These are phyloP conservation scores for Clarias pachynema DNA, from an alignment of 2,797 vertebrate genomes.

Conservation along the genomic window DNA sequence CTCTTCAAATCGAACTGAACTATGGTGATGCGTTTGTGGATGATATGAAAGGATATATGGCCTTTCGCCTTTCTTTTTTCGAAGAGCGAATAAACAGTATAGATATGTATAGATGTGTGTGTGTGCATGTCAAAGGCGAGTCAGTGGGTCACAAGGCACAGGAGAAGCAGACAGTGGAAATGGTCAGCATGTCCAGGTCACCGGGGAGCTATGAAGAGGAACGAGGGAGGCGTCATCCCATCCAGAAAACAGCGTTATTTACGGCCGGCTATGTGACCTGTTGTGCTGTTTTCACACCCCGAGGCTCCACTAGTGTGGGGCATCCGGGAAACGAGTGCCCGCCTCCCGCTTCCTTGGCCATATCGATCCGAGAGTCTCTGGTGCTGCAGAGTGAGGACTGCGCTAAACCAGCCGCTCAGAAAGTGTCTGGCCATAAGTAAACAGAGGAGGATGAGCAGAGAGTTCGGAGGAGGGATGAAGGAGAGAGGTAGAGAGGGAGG, in stretches of 20 bases:
- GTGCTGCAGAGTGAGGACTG: slow-evolving; percentile 29
- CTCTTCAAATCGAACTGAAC: not conserved
- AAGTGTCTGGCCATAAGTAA: slow-evolving; percentile 6
- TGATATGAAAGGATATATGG: not conserved
- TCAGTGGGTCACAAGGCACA: slow-evolving; percentile 45
- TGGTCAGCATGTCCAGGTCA: slow-evolving; percentile 57
- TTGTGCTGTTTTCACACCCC: slow-evolving; percentile 1
- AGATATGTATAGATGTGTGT: not conserved
- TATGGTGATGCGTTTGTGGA: too few species aligned
- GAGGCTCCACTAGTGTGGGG: not conserved
- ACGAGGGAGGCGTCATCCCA: slow-evolving; percentile 28
- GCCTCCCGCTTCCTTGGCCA: slow-evolving; percentile 41
- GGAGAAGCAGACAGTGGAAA: slow-evolving; percentile 53
- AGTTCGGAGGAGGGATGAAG: slow-evolving; percentile 28
- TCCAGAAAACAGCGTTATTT: slow-evolving; percentile 47
- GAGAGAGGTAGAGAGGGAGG: slow-evolving; percentile 27
- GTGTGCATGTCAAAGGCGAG: slow-evolving; percentile 13
- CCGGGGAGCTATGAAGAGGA: slow-evolving; percentile 28
- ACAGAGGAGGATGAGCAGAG: slow-evolving; percentile 36
- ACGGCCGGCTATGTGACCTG: slow-evolving; percentile 20
- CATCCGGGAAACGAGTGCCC: slow-evolving; percentile 52
- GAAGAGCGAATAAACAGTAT: not conserved
- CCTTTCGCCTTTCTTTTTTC: not conserved
- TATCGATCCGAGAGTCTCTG: slow-evolving; percentile 49
- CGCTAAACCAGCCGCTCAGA: not conserved